Evolutionary conservation across 2,113 vertebrate genomes (phyloP).

Genomic region (Melospiza melodia): DNA sequence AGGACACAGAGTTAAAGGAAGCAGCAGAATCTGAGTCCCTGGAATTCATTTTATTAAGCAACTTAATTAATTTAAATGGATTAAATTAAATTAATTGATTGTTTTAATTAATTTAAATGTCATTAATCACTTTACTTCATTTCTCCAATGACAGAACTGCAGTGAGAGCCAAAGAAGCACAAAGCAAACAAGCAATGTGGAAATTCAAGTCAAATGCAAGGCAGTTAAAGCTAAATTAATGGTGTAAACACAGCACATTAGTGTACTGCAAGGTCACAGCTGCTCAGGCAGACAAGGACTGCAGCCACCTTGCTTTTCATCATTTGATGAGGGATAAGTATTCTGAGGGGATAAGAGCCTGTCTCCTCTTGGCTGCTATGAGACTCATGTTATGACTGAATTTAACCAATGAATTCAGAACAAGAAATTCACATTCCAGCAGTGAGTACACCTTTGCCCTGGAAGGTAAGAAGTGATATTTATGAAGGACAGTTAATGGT

Average conservation of each 20-base stretch:
- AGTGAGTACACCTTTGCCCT: background rate
- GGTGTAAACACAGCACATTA: background rate
- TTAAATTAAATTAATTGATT: constrained; percentile 40
- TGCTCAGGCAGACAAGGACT: background rate
- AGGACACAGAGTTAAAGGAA: background rate
- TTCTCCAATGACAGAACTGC: background rate
- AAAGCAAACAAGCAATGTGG: background rate
- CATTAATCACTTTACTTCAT: constrained; percentile 35
- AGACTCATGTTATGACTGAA: background rate
- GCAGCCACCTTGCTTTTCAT: background rate
- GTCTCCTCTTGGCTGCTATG: background rate
- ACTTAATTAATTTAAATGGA: background rate
- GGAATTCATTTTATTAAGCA: background rate
- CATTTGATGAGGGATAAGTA: background rate
- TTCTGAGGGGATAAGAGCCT: background rate
- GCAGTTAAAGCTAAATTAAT: constrained; percentile 4
- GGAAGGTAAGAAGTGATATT: background rate
- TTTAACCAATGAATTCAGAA: background rate
- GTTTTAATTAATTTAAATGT: constrained; percentile 37
- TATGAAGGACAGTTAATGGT: background rate
- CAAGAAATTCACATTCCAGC: background rate
- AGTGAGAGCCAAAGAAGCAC: background rate
- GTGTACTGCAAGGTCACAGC: background rate
- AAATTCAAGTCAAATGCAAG: background rate
- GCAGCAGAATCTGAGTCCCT: background rate